phyloP scores from a whole-genome alignment of 2,113 vertebrate genomes.

The Hippocampus zosterae region DNA sequence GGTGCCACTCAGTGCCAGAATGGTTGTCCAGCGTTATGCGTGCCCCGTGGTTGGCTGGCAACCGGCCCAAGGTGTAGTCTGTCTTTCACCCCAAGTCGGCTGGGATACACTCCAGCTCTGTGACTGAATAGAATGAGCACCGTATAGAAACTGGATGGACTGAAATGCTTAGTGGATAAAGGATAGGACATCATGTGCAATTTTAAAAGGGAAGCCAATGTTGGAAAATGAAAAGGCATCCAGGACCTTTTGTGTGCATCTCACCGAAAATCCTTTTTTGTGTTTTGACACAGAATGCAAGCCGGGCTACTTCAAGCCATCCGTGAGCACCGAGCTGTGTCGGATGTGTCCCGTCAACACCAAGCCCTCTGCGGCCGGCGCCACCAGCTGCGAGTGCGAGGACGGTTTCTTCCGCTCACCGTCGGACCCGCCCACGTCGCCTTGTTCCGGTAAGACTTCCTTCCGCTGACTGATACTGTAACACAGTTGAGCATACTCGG shows the following conservation, averaged over 20 bases:
- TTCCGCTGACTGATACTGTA: neutral
- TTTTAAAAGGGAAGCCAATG: too few relatives aligned
- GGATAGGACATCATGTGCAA: too few relatives aligned
- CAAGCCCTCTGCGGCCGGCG: constrained; percentile 61
- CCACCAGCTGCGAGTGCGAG: constrained; percentile 76
- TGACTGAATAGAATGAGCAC: too few relatives aligned
- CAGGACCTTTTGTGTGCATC: too few relatives aligned
- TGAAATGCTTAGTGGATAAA: neutral
- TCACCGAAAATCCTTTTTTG: constrained; percentile 9
- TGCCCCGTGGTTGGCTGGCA: too few relatives aligned
- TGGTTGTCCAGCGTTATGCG: too few relatives aligned
- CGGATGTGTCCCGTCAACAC: constrained; percentile 80
- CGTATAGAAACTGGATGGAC: neutral
- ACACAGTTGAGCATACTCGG: neutral
- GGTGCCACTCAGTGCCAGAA: too few relatives aligned
- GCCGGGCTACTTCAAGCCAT: constrained; percentile 81
- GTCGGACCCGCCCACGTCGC: constrained; percentile 56
- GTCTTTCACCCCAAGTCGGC: too few relatives aligned
- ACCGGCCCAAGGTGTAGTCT: too few relatives aligned
- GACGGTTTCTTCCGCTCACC: constrained; percentile 81
- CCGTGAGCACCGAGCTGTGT: constrained; percentile 65
- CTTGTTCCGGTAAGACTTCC: constrained; percentile 81
- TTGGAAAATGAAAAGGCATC: too few relatives aligned
- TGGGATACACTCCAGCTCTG: too few relatives aligned
- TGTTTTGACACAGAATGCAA: constrained; percentile 75